These are phyloP conservation scores for Amphibalanus amphitrite DNA, from an alignment of 1,140 invertebrate genomes.

Conservation along the genomic window DNA sequence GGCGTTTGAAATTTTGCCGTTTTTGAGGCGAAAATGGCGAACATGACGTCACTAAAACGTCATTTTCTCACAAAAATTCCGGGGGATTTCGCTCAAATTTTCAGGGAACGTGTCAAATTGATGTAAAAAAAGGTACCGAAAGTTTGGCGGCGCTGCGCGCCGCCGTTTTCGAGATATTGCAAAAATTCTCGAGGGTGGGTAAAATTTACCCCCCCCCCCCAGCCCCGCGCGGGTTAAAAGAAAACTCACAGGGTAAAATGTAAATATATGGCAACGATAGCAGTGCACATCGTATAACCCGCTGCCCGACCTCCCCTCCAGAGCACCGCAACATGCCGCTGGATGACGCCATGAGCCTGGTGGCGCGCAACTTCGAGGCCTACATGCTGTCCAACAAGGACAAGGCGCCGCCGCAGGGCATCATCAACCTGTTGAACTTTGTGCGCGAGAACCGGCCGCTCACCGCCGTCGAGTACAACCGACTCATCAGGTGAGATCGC, in stretches of 20 bases:
- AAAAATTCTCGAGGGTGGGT: no score
- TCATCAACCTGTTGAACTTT: background rate
- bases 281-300: slow-evolving; percentile 10
- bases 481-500: background rate
- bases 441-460: background rate
- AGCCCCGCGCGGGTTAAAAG: background rate
- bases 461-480: background rate
- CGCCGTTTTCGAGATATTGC: no score
- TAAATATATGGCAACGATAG: slow-evolving; percentile 5
- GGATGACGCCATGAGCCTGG: slow-evolving; percentile 66
- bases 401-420: background rate
- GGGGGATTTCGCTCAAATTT: no score
- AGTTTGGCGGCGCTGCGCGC: no score
- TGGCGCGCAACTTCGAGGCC: slow-evolving; percentile 57
- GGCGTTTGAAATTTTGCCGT: no score
- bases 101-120: no score
- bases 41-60: no score
- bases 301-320: slow-evolving; percentile 23
- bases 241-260: background rate
- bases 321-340: slow-evolving; percentile 88
- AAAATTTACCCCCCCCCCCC: no score
- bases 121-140: no score
- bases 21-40: no score
- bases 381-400: slow-evolving; percentile 34
- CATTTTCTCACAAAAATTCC: no score